Evolutionary conservation across 2,888 invertebrate genomes (phyloP).

Genomic region (Dinocampus coccinellae): DNA sequence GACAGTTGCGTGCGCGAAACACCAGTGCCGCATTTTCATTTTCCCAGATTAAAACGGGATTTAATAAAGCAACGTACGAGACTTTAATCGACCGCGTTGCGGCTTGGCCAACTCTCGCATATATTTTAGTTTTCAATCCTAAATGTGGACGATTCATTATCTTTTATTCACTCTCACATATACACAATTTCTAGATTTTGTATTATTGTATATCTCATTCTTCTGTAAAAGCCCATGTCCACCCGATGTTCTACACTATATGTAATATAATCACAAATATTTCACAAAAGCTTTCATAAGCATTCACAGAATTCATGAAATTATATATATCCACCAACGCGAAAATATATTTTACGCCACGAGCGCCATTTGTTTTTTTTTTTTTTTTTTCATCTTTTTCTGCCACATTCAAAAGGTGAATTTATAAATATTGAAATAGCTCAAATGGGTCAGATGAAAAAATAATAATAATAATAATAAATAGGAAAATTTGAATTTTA

Average conservation of each 20-base stretch:
- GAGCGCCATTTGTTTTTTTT: too few species aligned
- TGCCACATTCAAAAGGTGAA: too few species aligned
- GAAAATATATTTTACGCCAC: too few species aligned
- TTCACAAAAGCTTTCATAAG: not conserved
- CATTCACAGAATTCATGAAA: not conserved
- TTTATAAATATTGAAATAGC: too few species aligned
- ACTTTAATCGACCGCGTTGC: constrained; percentile 59
- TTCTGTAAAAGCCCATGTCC: not conserved
- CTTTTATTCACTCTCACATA: constrained; percentile 34
- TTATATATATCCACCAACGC: too few species aligned
- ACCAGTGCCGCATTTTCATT: constrained; percentile 55
- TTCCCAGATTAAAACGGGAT: constrained; percentile 64
- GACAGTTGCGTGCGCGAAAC: not conserved
- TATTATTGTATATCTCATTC: not conserved
- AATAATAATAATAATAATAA: too few species aligned
- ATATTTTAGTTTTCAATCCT: constrained; percentile 23
- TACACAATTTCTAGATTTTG: constrained; percentile 2
- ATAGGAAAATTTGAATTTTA: too few species aligned
- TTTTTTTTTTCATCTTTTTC: too few species aligned
- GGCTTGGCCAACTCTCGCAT: constrained; percentile 47
- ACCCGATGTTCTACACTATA: too few species aligned
- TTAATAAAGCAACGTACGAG: constrained; percentile 65
- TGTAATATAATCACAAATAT: not conserved
- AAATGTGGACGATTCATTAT: constrained; percentile 22
- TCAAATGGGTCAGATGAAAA: too few species aligned